Conservation (phyloP, 2,888 invertebrate species). For the Catocala fraxini region DNA sequence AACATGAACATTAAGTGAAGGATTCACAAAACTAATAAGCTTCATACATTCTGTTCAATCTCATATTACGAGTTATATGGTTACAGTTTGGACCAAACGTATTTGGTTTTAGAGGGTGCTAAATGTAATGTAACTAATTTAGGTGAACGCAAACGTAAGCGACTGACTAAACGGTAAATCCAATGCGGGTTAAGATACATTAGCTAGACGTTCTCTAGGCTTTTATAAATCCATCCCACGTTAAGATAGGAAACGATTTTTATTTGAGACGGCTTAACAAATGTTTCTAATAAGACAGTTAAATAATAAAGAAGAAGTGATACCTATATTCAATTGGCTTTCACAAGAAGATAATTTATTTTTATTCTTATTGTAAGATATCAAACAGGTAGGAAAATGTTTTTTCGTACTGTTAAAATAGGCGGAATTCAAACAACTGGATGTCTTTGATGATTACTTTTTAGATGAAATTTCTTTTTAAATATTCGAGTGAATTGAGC, state of each 20-base stretch:
- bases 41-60: constrained; percentile 15
- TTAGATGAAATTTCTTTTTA: too few relatives aligned
- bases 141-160: constrained; percentile 25
- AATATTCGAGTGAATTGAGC: too few relatives aligned
- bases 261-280: constrained; percentile 8
- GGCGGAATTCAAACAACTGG: too few relatives aligned
- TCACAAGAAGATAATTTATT: too few relatives aligned
- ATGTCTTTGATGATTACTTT: too few relatives aligned
- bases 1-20: constrained; percentile 26
- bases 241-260: constrained; percentile 26
- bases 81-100: constrained; percentile 20
- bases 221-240: constrained; percentile 29
- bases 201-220: constrained; percentile 26
- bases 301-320: too few relatives aligned
- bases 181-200: constrained; percentile 45
- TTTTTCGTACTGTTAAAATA: too few relatives aligned
- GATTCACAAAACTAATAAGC: constrained; percentile 25
- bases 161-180: constrained; percentile 25
- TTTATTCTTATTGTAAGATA: too few relatives aligned
- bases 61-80: constrained; percentile 12
- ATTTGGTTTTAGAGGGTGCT: constrained; percentile 31
- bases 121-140: constrained; percentile 28
- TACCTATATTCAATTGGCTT: too few relatives aligned
- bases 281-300: neutral
- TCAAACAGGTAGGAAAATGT: too few relatives aligned